Evolutionary conservation across 2,888 invertebrate genomes (phyloP).

Genomic region (Cephus rjabovi): DNA sequence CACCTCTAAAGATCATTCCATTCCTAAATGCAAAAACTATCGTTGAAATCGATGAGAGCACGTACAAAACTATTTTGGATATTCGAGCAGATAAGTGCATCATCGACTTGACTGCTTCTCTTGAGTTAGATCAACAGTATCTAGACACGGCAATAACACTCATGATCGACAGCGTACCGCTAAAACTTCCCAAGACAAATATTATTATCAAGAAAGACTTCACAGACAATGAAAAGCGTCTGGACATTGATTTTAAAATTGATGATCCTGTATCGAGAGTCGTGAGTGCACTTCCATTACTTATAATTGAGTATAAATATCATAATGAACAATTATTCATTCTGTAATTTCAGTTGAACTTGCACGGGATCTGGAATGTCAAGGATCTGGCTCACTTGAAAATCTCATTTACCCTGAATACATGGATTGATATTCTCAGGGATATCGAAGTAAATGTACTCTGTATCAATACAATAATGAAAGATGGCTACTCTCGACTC

Average conservation of each 20-base stretch:
- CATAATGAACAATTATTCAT: not conserved
- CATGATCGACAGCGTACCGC: conserved; percentile 73
- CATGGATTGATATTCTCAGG: conserved; percentile 61
- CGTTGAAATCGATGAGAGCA: conserved; percentile 68
- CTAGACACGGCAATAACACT: conserved; percentile 73
- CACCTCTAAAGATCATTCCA: conserved; percentile 69
- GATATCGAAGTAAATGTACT: conserved; percentile 48
- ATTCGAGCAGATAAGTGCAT: conserved; percentile 68
- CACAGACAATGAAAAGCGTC: conserved; percentile 72
- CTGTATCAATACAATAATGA: conserved; percentile 44
- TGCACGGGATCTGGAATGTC: conserved; percentile 58
- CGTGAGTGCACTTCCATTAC: conserved; percentile 28
- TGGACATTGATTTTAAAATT: conserved; percentile 75
- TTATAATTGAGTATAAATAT: not conserved
- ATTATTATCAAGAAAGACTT: conserved; percentile 78
- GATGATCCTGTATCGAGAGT: conserved; percentile 61
- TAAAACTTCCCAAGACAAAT: conserved; percentile 75
- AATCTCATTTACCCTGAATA: conserved; percentile 53
- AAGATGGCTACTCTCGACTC: conserved; percentile 39
- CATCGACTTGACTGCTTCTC: conserved; percentile 68
- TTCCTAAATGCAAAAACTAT: conserved; percentile 66
- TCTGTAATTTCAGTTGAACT: conserved; percentile 42
- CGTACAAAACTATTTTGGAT: conserved; percentile 69
- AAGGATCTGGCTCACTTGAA: conserved; percentile 49
- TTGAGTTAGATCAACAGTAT: conserved; percentile 67